phyloP scores from a whole-genome alignment of 2,113 vertebrate species.

The Sinosuthora webbiana region DNA sequence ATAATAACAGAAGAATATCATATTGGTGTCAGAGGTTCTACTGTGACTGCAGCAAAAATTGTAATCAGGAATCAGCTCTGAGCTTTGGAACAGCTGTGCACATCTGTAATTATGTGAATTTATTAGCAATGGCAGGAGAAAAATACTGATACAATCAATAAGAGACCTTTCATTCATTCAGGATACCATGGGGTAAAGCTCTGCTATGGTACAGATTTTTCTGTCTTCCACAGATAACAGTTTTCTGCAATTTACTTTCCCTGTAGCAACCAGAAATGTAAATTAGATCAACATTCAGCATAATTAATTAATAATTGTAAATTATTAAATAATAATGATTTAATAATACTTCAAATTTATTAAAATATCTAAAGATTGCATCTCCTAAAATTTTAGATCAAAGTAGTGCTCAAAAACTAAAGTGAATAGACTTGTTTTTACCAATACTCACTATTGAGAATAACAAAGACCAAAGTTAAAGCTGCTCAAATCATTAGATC shows the following conservation, averaged over 20 bases:
- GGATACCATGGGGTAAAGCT: not conserved
- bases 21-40: not conserved
- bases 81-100: not conserved
- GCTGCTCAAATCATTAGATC: not conserved
- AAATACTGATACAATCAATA: not conserved
- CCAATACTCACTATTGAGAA: not conserved
- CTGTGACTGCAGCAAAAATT: not conserved
- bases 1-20: not conserved
- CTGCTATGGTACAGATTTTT: not conserved
- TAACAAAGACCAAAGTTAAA: not conserved
- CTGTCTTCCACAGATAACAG: not conserved
- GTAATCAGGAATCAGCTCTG: not conserved
- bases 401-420: not conserved
- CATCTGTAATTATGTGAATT: not conserved
- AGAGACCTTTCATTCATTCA: not conserved
- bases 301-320: not conserved
- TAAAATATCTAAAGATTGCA: fast-evolving
- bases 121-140: not conserved
- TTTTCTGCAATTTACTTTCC: not conserved
- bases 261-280: not conserved
- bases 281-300: not conserved
- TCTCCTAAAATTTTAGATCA: not conserved
- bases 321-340: not conserved
- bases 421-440: not conserved
- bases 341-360: not conserved